Base-by-base conservation (phyloP, 2,888 invertebrate genomes). In the Chymomyza fuscimana region DNA sequence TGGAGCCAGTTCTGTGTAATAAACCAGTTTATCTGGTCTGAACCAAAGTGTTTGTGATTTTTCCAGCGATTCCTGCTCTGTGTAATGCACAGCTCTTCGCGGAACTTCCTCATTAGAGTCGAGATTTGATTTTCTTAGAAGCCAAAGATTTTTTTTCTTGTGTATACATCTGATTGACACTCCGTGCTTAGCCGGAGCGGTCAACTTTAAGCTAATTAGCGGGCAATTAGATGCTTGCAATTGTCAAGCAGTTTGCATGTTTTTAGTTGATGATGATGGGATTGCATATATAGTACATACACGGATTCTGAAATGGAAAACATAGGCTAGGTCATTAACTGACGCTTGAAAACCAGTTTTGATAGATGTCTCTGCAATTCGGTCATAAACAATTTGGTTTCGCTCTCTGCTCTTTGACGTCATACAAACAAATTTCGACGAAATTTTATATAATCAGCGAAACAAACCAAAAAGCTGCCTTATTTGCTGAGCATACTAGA, bases 11-110 rank as follows among this genome's bases (percentile, higher is more conserved):
- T 46, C 10, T 46, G 40, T 12, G 54, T 54, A 64, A n/a, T 6
- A 74, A 82, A 85, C 84, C 78, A 78, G 86, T 85, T 78, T 81
- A 81, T 87, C 83, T 80, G 72, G 83, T 78, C 78, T 65, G 40
- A 69, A 74, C 81, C 72, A 73, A 80, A 70, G 60, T 52, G 59
- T 19, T 50, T 73, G 56, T 70, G 78, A 80, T 79, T 78, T 80
- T 73, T 74, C 75, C 78, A 72, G 68, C 67, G 46, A 54, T 19
- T 54, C 58, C 9, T 58, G 58, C 40, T 12, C 40, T 36, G 36
- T 51, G 50, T 40, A 61, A 9, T 60, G 16, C 22, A 22, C 46
- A 59, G 52, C 15, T 61, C 65, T 59, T 29, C 50, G 51, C 46
- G n/a, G 58, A 54, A 73, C 72, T 78, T 83, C 86, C 86, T 86